Conservation (phyloP, 2,888 invertebrate species). For the Drymonia ruficornis region DNA sequence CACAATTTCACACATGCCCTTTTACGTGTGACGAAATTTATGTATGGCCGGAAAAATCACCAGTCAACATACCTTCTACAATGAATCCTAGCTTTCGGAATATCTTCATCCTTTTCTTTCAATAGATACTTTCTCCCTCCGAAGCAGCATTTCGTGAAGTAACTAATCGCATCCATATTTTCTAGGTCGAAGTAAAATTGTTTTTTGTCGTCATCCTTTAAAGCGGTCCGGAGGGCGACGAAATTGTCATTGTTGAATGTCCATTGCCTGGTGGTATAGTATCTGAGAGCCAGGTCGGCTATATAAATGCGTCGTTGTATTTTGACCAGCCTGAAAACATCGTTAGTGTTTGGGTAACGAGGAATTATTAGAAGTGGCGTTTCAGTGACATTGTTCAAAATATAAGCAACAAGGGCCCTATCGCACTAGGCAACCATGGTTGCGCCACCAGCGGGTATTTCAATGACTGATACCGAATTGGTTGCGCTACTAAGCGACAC, state of each 20-base stretch:
- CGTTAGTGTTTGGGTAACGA: neutral
- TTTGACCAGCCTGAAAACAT: constrained; percentile 87
- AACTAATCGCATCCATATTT: neutral
- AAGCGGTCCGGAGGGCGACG: neutral
- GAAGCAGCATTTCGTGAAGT: constrained; percentile 4
- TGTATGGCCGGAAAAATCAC: neutral
- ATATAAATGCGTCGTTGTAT: constrained; percentile 91
- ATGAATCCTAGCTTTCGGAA: constrained; percentile 9
- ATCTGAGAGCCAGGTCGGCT: constrained; percentile 88
- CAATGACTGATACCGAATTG: too few species aligned
- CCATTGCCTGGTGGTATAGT: constrained; percentile 92
- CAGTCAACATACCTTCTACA: constrained; percentile 1
- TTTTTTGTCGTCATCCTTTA: neutral
- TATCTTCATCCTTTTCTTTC: constrained; percentile 6
- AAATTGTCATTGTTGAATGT: constrained; percentile 87
- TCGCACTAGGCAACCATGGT: too few species aligned
- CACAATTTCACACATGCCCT: neutral
- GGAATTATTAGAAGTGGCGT: neutral
- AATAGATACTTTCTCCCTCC: constrained; percentile 2
- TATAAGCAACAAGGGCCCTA: too few species aligned
- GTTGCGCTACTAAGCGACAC: too few species aligned
- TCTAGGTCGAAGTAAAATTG: neutral
- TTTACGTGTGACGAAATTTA: neutral
- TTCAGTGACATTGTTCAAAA: too few species aligned
- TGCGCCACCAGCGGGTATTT: too few species aligned